Evolutionary conservation across 2,888 invertebrate genomes (phyloP).

Genomic region (Agrotis segetum): DNA sequence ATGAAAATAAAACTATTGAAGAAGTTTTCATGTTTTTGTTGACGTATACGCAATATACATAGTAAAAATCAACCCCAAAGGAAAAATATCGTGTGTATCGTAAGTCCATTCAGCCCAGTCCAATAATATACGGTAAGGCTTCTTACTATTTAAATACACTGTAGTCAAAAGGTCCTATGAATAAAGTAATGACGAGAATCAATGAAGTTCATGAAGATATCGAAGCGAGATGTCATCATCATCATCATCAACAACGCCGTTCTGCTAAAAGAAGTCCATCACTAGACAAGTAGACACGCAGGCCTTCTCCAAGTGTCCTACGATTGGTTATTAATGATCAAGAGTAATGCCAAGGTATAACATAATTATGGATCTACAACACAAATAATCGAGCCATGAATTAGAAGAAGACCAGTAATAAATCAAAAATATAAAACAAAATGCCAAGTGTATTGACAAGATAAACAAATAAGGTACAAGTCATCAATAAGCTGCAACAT

Average conservation of each 20-base stretch:
- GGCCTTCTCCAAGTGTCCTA: not conserved
- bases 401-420: not conserved
- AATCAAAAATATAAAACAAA: not conserved
- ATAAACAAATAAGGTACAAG: not conserved
- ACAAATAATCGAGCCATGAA: not conserved
- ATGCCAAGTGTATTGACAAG: not conserved
- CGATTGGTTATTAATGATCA: not conserved
- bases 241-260: not conserved
- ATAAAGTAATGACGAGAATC: constrained; percentile 66
- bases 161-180: constrained; percentile 80
- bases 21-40: constrained; percentile 41
- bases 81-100: constrained; percentile 74
- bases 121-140: constrained; percentile 84
- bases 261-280: not conserved
- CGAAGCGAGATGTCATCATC: not conserved
- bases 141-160: constrained; percentile 59
- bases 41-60: constrained; percentile 39
- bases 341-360: constrained; percentile 3
- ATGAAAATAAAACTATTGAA: constrained; percentile 29
- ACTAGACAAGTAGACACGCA: not conserved
- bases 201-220: constrained; percentile 7
- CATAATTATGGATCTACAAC: not conserved
- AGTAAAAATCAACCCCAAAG: constrained; percentile 53
- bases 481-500: constrained; percentile 8
- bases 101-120: constrained; percentile 88